phyloP scores from a whole-genome alignment of 2,113 vertebrate genomes.

The Neofelis nebulosa region DNA sequence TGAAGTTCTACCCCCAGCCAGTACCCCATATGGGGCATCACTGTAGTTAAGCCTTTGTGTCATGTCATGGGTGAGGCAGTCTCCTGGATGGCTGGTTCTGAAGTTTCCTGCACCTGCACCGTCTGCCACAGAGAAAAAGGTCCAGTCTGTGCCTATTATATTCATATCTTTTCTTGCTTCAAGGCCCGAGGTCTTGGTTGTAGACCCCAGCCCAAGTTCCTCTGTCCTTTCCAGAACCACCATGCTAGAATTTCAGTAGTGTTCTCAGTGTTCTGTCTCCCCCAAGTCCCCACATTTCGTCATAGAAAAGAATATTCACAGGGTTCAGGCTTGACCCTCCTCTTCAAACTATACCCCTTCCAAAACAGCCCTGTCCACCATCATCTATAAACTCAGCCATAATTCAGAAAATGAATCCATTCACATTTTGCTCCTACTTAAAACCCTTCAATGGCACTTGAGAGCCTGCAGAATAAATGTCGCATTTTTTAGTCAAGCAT shows the following conservation, averaged over 20 bases:
- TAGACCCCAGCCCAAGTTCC: not conserved
- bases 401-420: conserved; percentile 15
- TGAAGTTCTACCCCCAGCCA: not conserved
- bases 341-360: not conserved
- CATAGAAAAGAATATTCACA: not conserved
- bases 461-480: not conserved
- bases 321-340: not conserved
- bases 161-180: not conserved
- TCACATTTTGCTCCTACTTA: not conserved
- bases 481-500: not conserved
- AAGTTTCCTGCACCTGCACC: too few relatives aligned
- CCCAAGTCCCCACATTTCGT: not conserved
- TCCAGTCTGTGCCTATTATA: too few relatives aligned
- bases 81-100: not conserved
- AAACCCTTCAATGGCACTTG: not conserved
- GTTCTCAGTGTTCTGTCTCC: not conserved
- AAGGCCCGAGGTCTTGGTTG: not conserved
- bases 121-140: not conserved
- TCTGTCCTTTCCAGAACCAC: not conserved
- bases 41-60: not conserved
- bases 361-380: not conserved
- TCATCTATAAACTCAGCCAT: not conserved
- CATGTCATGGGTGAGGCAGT: not conserved
- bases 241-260: not conserved
- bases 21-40: too few relatives aligned